Evolutionary conservation across 2,888 invertebrate species (phyloP), one percentile per base, ranked within the genome.

Genomic region (Catocala sponsa): DNA sequence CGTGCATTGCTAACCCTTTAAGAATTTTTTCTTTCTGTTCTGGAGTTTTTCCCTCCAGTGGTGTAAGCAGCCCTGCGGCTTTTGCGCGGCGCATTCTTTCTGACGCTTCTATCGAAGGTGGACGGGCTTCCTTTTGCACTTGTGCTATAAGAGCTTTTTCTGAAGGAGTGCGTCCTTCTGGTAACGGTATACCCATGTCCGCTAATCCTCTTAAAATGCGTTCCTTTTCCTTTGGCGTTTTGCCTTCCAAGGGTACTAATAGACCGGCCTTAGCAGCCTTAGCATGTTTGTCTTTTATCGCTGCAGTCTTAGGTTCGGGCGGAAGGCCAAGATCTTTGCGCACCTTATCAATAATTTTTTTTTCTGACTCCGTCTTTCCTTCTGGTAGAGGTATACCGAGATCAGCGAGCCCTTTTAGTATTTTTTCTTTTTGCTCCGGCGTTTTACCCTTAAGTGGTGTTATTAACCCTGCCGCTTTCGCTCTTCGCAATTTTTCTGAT

Each of bases 171-270:
- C 78, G 46, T 35, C 65, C 50, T 55, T 65, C 74, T 0, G 64
- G 72, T 9, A 65, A 38, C 6, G 65, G 57, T 0, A 65, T n/a
- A 5, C 58, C 58, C 4, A 32, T 41, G 46, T 47, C 57, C 7
- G 61, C 65, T 4, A 64, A 51, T 5, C 59, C 62, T 12, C 25
- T 59, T 0, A 72, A 32, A 51, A 67, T 50, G 11, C 48, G 67
- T 56, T 72, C 71, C 9, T 74, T 74, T 12, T 74, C 42, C 7
- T 73, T 63, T 4, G 63, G 57, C 1, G 79, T 56, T 67, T 84
- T 82, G 0, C 81, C 85, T 72, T 82, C 83, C 55, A 86, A 65
- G 0, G 86, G 86, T 6, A 74, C 72, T 0, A 84, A 60, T 0
- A 82, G 32, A 9, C 83, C 84, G 42, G 76, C 74, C 1, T 78